phyloP scores from a whole-genome alignment of 2,888 invertebrate species.

The Glyphotaelius pellucidus region DNA sequence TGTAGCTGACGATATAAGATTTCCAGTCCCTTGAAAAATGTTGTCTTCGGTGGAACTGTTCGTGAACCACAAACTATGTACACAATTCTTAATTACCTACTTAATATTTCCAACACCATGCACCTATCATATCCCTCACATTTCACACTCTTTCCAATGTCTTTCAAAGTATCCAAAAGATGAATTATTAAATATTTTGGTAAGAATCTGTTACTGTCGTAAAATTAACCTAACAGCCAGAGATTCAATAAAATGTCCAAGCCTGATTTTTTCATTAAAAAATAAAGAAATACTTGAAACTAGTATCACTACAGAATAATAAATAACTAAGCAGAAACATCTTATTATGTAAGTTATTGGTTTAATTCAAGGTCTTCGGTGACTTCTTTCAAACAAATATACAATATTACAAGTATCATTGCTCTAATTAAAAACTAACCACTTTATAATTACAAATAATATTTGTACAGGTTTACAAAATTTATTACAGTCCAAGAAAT shows the following conservation, averaged over 20 bases:
- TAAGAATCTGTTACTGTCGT: neutral
- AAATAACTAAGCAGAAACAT: neutral
- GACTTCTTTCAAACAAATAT: neutral
- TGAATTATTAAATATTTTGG: neutral
- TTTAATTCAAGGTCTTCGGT: neutral
- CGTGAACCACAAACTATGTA: neutral
- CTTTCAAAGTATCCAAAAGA: neutral
- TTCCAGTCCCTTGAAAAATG: neutral
- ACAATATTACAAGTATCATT: neutral
- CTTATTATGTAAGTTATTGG: constrained; percentile 2
- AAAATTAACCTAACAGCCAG: neutral
- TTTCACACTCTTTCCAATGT: neutral
- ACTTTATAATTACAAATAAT: neutral
- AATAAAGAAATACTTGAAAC: constrained; percentile 33
- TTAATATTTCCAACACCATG: neutral
- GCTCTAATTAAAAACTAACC: neutral
- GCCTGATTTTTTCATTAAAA: neutral
- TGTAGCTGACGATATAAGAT: too few species aligned
- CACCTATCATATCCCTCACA: neutral
- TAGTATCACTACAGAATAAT: constrained; percentile 3
- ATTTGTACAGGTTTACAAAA: neutral
- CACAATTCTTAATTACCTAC: neutral
- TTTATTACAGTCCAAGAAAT: neutral
- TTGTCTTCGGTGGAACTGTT: neutral
- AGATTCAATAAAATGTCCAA: neutral